phyloP scores from a whole-genome alignment of 2,113 vertebrate genomes.

The Xiphophorus maculatus region DNA sequence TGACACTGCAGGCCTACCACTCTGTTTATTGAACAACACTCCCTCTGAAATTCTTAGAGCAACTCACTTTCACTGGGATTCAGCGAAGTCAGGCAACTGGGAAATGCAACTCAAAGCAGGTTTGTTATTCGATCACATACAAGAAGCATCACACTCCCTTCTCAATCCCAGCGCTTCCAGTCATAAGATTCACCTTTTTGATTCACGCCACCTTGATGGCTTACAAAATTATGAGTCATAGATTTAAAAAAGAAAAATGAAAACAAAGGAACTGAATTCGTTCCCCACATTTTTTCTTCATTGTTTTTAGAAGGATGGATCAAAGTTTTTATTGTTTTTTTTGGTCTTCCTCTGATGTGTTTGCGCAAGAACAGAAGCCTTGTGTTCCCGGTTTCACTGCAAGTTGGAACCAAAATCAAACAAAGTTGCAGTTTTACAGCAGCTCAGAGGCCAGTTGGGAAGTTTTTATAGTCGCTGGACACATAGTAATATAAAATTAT shows the following conservation, averaged over 20 bases:
- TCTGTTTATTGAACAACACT: conserved; percentile 39
- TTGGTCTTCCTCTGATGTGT: neutral
- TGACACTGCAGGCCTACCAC: conserved; percentile 19
- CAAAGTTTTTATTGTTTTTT: neutral
- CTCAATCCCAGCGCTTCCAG: neutral
- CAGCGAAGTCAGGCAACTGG: conserved; percentile 1
- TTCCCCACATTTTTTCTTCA: neutral
- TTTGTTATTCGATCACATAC: conserved; percentile 33
- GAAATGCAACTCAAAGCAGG: conserved; percentile 29
- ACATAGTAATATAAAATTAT: too few species aligned
- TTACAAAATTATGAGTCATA: neutral
- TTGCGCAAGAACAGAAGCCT: neutral
- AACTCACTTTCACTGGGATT: neutral
- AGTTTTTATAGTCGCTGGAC: neutral
- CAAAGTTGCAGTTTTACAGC: neutral
- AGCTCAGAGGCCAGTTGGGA: neutral
- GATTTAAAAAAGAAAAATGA: neutral
- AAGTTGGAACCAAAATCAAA: neutral
- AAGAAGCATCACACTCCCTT: neutral
- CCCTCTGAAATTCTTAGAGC: conserved; percentile 9
- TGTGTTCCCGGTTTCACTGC: neutral
- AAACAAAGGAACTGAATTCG: neutral
- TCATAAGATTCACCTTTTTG: neutral
- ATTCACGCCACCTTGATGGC: neutral
- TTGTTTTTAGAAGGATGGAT: neutral